A percentile compares a stretch with the other conserved stretches of the same genome.
phyloP scores from a whole-genome alignment of 2,888 invertebrate species.

The Gryllus longicercus region DNA sequence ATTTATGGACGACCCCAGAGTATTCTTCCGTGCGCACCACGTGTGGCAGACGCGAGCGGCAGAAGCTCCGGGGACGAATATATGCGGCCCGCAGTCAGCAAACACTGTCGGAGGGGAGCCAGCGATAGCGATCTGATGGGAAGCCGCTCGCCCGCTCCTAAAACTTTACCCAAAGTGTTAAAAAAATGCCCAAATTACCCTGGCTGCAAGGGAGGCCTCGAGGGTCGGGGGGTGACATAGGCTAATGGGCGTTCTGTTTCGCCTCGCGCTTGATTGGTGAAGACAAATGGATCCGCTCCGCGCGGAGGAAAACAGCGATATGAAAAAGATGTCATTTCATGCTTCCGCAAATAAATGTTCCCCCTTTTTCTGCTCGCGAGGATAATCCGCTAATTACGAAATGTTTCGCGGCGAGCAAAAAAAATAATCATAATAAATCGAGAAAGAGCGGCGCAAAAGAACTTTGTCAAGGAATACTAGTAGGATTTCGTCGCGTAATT shows the following conservation, averaged over 20 bases:
- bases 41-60: no score
- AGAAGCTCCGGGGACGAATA: no score
- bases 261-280: constrained; percentile 8
- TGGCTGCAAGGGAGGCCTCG: not conserved
- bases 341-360: constrained; percentile 6
- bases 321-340: constrained; percentile 5
- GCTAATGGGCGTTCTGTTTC: not conserved
- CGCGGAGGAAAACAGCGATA: not conserved
- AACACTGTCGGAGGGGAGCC: no score
- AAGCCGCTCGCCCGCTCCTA: no score
- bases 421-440: not conserved
- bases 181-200: no score
- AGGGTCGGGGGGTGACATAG: not conserved
- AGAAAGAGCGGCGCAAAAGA: not conserved
- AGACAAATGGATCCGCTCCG: not conserved
- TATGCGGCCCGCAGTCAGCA: no score
- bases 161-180: no score
- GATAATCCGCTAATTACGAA: constrained; percentile 5
- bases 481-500: not conserved
- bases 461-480: not conserved
- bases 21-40: no score
- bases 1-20: no score
- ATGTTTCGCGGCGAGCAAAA: not conserved
- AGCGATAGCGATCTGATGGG: no score
- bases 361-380: not conserved